phyloP scores from a whole-genome alignment of 37 sponge, comb jelly and placozoan genomes.

The Ephydatia muelleri region DNA sequence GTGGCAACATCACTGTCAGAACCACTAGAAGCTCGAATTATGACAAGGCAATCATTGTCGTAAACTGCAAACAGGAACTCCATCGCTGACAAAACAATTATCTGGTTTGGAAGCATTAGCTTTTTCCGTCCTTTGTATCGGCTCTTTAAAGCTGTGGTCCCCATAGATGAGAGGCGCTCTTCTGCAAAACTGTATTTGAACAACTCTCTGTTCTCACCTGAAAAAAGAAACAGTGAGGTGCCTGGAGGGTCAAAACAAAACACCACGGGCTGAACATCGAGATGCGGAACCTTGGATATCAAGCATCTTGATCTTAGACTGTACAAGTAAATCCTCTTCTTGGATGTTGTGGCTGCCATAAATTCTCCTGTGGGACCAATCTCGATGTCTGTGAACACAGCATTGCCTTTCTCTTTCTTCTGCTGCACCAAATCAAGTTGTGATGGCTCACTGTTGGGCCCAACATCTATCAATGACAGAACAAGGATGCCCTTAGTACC shows the following conservation, averaged over 20 bases:
- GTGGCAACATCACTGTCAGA: neutral
- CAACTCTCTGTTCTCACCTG: conserved; percentile 19
- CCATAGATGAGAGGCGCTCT: neutral
- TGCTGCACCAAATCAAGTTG: neutral
- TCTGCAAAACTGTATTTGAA: conserved; percentile 15
- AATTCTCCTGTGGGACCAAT: conserved; percentile 15
- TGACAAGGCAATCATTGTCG: conserved; percentile 34
- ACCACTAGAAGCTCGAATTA: conserved; percentile 6
- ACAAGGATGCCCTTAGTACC: neutral
- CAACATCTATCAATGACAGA: neutral
- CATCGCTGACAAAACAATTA: neutral
- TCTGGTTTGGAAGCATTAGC: conserved; percentile 15
- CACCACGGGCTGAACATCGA: conserved; percentile 10
- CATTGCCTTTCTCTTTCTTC: neutral
- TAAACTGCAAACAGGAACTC: conserved; percentile 38
- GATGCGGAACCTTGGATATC: conserved; percentile 18
- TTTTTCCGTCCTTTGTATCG: conserved; percentile 16
- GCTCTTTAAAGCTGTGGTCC: neutral
- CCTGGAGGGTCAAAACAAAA: conserved; percentile 9
- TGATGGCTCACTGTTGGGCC: neutral
- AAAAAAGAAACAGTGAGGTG: conserved; percentile 10
- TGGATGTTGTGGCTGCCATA: conserved; percentile 9
- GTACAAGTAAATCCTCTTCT: conserved; percentile 7
- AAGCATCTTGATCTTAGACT: neutral
- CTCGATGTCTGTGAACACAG: conserved; percentile 17